These are phyloP conservation scores for Atopsyche davidsoni DNA, from an alignment of 1,140 invertebrate genomes.

Conservation along the genomic window DNA sequence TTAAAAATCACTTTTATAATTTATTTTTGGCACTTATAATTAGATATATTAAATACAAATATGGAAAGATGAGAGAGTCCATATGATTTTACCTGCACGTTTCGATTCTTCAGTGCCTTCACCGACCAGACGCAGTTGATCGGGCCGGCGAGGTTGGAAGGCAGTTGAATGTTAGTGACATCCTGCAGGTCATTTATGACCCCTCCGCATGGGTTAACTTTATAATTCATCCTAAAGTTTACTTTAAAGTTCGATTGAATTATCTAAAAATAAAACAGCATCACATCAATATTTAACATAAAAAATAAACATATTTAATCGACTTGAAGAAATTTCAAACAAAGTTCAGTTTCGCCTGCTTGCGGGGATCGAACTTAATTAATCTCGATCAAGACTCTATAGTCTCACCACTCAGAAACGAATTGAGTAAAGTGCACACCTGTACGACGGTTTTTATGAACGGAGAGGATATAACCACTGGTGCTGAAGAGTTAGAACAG, in stretches of 20 bases:
- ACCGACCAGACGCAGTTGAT: constrained; percentile 16
- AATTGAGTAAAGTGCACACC: neutral
- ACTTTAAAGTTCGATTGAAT: neutral
- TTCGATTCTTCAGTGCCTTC: neutral
- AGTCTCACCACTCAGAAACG: too few relatives aligned
- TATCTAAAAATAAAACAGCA: constrained; percentile 7
- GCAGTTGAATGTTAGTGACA: constrained; percentile 9
- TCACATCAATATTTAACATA: too few relatives aligned
- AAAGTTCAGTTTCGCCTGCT: too few relatives aligned
- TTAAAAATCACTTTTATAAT: neutral
- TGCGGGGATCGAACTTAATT: too few relatives aligned
- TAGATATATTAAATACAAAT: neutral
- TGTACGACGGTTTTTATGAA: constrained; percentile 32
- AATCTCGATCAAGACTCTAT: too few relatives aligned
- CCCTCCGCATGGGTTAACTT: constrained; percentile 58
- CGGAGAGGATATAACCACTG: constrained; percentile 33
- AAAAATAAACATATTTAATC: too few relatives aligned
- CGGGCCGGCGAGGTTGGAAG: constrained; percentile 3
- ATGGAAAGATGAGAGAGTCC: neutral
- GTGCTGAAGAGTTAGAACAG: constrained; percentile 36
- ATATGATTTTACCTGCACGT: constrained; percentile 13
- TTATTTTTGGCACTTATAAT: neutral
- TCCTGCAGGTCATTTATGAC: constrained; percentile 5
- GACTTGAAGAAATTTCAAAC: too few relatives aligned
- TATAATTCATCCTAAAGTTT: constrained; percentile 40